These are phyloP conservation scores for Pterostichus madidus DNA, from an alignment of 2,888 invertebrate genomes.

Conservation along the genomic window DNA sequence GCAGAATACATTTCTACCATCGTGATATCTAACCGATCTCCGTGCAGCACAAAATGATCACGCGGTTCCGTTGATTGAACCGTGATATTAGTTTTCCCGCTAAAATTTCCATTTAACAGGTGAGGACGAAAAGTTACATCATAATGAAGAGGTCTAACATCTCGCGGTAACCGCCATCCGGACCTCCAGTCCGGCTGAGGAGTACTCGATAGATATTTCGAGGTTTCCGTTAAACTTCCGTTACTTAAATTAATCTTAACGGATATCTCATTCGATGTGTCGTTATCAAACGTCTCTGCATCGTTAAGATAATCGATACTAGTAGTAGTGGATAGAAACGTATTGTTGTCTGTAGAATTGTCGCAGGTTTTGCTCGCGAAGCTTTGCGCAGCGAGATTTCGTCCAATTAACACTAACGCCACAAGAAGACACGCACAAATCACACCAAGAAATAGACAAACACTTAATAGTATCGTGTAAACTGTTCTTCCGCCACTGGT, in stretches of 20 bases:
- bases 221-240: too few species aligned
- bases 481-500: conserved; percentile 50
- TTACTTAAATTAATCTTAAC: conserved; percentile 51
- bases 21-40: conserved; percentile 77
- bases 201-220: conserved; percentile 2
- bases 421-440: conserved; percentile 74
- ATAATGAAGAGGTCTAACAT: conserved; percentile 82
- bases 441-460: conserved; percentile 74
- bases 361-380: conserved; percentile 13
- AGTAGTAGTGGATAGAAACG: neutral
- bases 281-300: conserved; percentile 29
- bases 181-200: conserved; percentile 50
- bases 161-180: conserved; percentile 80
- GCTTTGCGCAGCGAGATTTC: conserved; percentile 68
- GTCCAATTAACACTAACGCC: conserved; percentile 74
- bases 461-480: conserved; percentile 72
- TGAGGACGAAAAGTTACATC: conserved; percentile 83
- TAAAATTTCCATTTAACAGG: conserved; percentile 80
- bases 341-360: neutral
- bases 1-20: conserved; percentile 75
- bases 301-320: conserved; percentile 15
- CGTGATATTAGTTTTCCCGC: conserved; percentile 80
- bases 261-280: conserved; percentile 54
- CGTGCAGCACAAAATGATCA: conserved; percentile 78
- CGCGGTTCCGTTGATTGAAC: conserved; percentile 77